Evolutionary conservation across 2,113 vertebrate genomes (phyloP), one percentile per base, ranked within the genome.

Genomic region (Gila orcuttii): DNA sequence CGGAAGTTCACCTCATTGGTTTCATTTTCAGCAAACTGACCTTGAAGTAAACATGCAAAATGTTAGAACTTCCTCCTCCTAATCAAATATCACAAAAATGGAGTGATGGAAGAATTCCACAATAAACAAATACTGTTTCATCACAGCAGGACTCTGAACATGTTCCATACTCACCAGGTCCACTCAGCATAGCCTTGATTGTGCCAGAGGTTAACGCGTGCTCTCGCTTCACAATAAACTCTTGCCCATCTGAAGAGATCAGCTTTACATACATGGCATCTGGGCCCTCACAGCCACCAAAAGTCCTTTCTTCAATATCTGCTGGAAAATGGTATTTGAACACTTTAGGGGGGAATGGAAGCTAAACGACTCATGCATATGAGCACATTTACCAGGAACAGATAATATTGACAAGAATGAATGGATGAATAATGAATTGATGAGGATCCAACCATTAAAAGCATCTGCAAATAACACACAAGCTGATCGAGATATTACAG

Each of bases 261-360:
- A 99, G 90, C 88, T 99, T 99, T 87, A 99, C 98, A 86, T 99
- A 98, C 98, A 99, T 99, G 78, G 98, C 98, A 91, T 99, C 97
- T 71, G 98, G 98, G 90, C 98, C 98, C 91, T 99, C 98, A 91
- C 98, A 99, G 94, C 98, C 97, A 86, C 98, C 98, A 0, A 97
- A 99, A 21, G 96, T 97, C 93, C 97, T 98, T 93, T 99, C 98
- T 93, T 99, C 98, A 88, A 97, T 96, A 95, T 99, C 98, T 99
- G 90, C 62, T 47, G 45, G 28, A 52, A 82, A 66, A 79, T n/a
- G 31, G 10, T 64, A 45, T 45, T 45, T 28, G 59, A 28, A 80
- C 39, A 7, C 36, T 62, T 28, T 4, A 62, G 5, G 23, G 31
- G 28, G 19, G 11, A 57, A 47, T 19, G 31, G 25, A 36, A 33